phyloP scores from a whole-genome alignment of 2,888 invertebrate species.

The Agrenia bidenticulata region DNA sequence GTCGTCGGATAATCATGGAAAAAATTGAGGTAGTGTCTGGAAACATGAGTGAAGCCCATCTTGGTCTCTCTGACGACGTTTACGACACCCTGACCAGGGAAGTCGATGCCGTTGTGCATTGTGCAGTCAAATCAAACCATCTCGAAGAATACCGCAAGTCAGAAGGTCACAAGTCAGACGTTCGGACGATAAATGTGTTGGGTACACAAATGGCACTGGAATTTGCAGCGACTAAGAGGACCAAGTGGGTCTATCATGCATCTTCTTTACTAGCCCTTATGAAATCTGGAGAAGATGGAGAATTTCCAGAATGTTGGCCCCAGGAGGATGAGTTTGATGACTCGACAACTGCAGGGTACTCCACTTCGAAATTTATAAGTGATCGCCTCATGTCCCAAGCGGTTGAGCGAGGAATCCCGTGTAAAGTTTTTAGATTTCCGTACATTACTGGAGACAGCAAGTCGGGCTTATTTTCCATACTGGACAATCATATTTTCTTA shows the following conservation, averaged over 20 bases:
- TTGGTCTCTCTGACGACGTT: slow-evolving; percentile 15
- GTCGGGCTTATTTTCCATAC: background rate
- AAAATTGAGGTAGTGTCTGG: slow-evolving; percentile 21
- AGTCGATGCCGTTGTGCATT: slow-evolving; percentile 21
- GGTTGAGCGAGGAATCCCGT: background rate
- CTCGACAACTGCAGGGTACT: background rate
- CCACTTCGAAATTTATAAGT: background rate
- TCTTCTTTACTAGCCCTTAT: slow-evolving; percentile 26
- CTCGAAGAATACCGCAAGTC: slow-evolving; percentile 17
- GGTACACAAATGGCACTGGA: slow-evolving; percentile 19
- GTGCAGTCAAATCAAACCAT: slow-evolving; percentile 17
- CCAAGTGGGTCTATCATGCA: slow-evolving; percentile 24
- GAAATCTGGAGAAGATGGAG: slow-evolving; percentile 10
- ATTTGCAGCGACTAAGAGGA: slow-evolving; percentile 10
- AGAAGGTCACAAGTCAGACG: background rate
- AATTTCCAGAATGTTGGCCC: background rate
- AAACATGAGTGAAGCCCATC: background rate
- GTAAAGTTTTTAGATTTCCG: background rate
- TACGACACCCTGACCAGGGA: slow-evolving; percentile 5
- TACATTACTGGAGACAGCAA: background rate
- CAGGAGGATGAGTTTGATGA: background rate
- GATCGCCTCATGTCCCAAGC: background rate
- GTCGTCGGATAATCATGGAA: slow-evolving; percentile 10
- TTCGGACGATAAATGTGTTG: slow-evolving; percentile 34
- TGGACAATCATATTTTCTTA: background rate